A percentile compares a stretch with the other conserved stretches of the same genome.
phyloP scores from a whole-genome alignment of 2,888 invertebrate genomes.

The Lissocephala sabroskyi region DNA sequence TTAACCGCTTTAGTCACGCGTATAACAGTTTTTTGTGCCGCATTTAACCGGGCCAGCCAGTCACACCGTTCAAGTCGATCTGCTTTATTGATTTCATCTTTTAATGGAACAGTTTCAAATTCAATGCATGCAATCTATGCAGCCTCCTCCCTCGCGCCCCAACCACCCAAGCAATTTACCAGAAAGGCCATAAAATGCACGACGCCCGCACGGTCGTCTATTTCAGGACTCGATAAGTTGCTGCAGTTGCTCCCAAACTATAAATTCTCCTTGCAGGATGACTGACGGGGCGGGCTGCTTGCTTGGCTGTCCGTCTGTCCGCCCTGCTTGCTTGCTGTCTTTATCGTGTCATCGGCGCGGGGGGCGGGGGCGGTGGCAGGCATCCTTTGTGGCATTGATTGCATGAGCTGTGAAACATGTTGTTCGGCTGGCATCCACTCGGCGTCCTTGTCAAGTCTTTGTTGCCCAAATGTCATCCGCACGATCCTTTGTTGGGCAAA shows the following conservation, averaged over 20 bases:
- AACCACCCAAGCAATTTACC: neutral
- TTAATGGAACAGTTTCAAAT: neutral
- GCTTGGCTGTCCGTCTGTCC: neutral
- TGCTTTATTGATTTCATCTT: neutral
- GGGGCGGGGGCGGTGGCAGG: neutral
- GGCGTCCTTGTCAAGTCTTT: neutral
- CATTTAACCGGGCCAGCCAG: no score
- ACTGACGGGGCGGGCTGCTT: constrained; percentile 2
- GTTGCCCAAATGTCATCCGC: constrained; percentile 24
- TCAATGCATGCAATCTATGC: neutral
- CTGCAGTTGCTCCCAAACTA: constrained; percentile 13
- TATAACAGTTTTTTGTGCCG: no score
- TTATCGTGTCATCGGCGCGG: neutral
- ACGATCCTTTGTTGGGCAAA: constrained; percentile 41
- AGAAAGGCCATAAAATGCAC: neutral
- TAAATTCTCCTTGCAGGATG: constrained; percentile 22
- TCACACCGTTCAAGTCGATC: no score
- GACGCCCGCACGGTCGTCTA: neutral
- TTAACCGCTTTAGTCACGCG: no score
- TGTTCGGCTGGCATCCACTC: constrained; percentile 4
- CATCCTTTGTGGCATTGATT: constrained; percentile 14
- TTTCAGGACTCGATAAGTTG: neutral
- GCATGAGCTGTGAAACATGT: constrained; percentile 8
- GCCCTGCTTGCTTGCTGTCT: constrained; percentile 4
- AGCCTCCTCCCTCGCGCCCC: neutral